A percentile compares a stretch with the other conserved stretches of the same genome.
These are phyloP conservation scores for Cynaeus angustus DNA, from an alignment of 2,888 invertebrate species.

Conservation along the genomic window DNA sequence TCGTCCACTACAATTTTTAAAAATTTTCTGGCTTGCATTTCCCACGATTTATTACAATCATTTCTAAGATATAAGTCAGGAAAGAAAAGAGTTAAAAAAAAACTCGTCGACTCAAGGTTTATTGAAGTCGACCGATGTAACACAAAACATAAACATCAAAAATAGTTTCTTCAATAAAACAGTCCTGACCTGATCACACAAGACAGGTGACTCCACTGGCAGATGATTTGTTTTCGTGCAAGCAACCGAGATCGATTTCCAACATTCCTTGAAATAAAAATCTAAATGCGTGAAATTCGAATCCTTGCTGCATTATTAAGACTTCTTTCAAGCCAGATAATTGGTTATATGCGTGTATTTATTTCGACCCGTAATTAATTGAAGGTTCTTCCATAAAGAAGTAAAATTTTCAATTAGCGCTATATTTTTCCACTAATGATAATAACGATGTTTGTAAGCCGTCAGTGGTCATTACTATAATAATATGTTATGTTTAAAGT, in stretches of 20 bases:
- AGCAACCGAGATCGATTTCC: background rate
- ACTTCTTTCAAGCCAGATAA: background rate
- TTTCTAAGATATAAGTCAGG: background rate
- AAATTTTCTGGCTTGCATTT: no score
- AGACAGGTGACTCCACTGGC: conserved; percentile 12
- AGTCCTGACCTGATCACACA: conserved; percentile 4
- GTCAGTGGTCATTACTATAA: conserved; percentile 28
- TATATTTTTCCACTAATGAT: conserved; percentile 6
- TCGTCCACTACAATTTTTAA: no score
- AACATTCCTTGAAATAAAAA: background rate
- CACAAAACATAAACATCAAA: conserved; percentile 8
- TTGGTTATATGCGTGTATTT: background rate
- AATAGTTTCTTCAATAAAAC: conserved; percentile 22
- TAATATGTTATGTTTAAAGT: conserved; percentile 33
- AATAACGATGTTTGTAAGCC: conserved; percentile 10
- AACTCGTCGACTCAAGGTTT: background rate
- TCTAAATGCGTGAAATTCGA: conserved; percentile 14
- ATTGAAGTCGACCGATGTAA: conserved; percentile 2
- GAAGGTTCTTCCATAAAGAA: background rate
- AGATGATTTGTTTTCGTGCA: conserved; percentile 17
- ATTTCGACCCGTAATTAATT: conserved; percentile 4
- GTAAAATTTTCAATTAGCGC: conserved; percentile 8
- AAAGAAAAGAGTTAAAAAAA: background rate
- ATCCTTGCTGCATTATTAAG: background rate
- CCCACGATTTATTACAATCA: background rate